phyloP scores from a whole-genome alignment of 2,888 invertebrate genomes.

The Drepana falcataria region DNA sequence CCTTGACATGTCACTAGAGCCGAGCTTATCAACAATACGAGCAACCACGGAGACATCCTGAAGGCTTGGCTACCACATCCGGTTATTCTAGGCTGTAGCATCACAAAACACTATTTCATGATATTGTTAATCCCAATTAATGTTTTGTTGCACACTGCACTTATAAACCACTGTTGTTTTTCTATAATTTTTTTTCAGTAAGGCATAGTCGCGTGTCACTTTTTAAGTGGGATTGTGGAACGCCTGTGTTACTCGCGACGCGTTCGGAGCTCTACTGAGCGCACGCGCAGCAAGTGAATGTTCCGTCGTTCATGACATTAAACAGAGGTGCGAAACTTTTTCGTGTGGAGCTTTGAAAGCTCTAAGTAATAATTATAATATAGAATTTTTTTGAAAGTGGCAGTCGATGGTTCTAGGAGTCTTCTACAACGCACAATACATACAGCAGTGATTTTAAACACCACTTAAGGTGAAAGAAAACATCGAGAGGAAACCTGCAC shows the following conservation, averaged over 20 bases:
- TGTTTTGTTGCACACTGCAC: neutral
- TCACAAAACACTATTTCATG: constrained; percentile 12
- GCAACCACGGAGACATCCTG: neutral
- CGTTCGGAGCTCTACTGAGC: neutral
- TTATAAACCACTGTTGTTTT: neutral
- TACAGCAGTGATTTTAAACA: too few relatives aligned
- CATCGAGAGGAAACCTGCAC: too few relatives aligned
- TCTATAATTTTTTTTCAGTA: neutral
- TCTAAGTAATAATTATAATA: too few relatives aligned
- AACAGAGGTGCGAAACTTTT: too few relatives aligned
- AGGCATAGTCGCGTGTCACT: neutral
- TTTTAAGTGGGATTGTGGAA: neutral
- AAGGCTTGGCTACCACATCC: constrained; percentile 40
- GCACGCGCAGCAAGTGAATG: too few relatives aligned
- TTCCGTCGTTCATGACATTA: too few relatives aligned
- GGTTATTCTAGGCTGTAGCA: constrained; percentile 68
- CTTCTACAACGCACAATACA: too few relatives aligned
- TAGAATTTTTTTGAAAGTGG: too few relatives aligned
- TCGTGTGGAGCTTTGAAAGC: too few relatives aligned
- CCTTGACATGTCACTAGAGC: neutral
- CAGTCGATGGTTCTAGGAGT: too few relatives aligned
- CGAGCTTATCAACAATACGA: neutral
- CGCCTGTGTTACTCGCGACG: neutral
- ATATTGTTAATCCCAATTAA: neutral
- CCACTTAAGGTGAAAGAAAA: too few relatives aligned